Evolutionary conservation across 2,797 vertebrate species (phyloP), one percentile per base, ranked within the genome.

Genomic region (Aselliscus stoliczkanus): DNA sequence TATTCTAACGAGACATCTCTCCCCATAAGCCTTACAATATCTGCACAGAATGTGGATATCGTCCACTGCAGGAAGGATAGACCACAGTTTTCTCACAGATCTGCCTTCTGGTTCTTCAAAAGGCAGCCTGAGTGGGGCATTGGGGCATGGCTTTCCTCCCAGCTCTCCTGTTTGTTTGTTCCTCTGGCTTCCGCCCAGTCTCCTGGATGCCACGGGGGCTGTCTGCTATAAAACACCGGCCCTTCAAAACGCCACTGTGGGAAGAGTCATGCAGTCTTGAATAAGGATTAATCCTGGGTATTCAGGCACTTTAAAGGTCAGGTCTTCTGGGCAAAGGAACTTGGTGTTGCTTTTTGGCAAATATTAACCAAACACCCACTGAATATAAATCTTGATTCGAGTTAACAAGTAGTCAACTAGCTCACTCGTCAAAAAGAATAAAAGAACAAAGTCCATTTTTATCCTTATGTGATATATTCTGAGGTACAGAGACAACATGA

Each of bases 211-310:
- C 37, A 3, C 31, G 31, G 14, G 56, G 27, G 1, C 21, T 27
- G 0, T 10, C 2, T 20, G 4, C 3, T 25, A 1, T 20, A 3
- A 47, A 47, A 6, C 14, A 7, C 7, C 31, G 42, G n/a, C 1
- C 29, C 47, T 76, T 67, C 1, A 12, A 60, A 23, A 21, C n/a
- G 11, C 20, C 1, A 6, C 9, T 25, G 0, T 34, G 12, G 34
- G 44, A 56, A 17, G 15, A 80, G 12, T 10, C 29, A 7, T 8
- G 7, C 6, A 7, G 10, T 11, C 23, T 0, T 7, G 2, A 9
- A 0, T 8, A 25, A 37, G 13, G 20, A 31, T 54, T 82, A 60
- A 23, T 23, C 52, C 18, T 17, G 15, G 1, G 18, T 10, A 11
- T 13, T 39, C 18, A 17, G 31, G 47, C 11, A 31, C 5, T 27